Evolutionary conservation across 2,113 vertebrate genomes (phyloP), one percentile per base, ranked within the genome.

Genomic region (Hippocampus zosterae): DNA sequence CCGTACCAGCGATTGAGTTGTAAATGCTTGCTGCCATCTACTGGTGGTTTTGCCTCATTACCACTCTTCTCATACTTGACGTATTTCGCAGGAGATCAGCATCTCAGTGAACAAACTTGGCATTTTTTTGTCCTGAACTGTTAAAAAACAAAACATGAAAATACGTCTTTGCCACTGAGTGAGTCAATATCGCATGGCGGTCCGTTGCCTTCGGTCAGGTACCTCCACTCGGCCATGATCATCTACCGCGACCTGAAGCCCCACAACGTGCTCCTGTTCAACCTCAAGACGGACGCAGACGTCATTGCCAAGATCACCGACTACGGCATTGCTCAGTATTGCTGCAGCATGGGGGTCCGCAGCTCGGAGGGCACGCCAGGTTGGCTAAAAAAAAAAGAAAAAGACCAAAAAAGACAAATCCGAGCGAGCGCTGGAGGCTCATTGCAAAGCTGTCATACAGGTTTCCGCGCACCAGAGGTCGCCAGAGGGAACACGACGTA

Each of bases 241-340:
- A 96, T 98, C 84, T 99, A 99, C 82, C 94, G 97, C 7, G 97
- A 99, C 73, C 87, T 99, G 71, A 99, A 98, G 85, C 97, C 97
- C 8, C 96, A 99, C 90, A 99, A 99, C 0, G 92, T 99, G 33
- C 87, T 99, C 33, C 93, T 99, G 27, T 99, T 98, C 71, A 98
- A 94, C 68, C 90, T 98, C 5, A 96, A 97, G 74, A 92, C 94
- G 6, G 94, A 96, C 64, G 92, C 95, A 1, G 94, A 95, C 66
- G 83, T 97, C 76, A 95, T 98, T 56, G 97, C 96, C 23, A 99
- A 99, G 87, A 97, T 99, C 74, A 95, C 97, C 0, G 97, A 99
- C 87, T 99, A 97, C 0, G 97, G 97, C 61, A 98, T 99, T 72
- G 92, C 96, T 29, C 97, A 98, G 85, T 97, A 98, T 88, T 99